A percentile compares a stretch with the other conserved stretches of the same genome.
phyloP scores from a whole-genome alignment of 2,888 invertebrate species.

The Drosophila affinis region DNA sequence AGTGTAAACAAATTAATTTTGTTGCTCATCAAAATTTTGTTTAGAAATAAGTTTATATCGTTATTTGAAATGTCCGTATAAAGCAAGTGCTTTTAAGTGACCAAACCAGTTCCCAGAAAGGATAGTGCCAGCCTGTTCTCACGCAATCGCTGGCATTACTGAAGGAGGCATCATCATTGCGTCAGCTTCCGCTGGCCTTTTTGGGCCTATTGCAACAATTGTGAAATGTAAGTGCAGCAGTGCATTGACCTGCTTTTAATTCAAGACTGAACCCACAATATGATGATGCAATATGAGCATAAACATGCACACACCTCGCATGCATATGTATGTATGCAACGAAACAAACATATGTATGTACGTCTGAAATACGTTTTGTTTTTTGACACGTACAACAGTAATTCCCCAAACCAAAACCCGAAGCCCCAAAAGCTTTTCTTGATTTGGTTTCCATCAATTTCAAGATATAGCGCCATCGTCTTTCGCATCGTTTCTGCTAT shows the following conservation, averaged over 20 bases:
- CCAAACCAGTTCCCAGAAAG: not conserved
- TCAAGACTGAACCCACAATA: not conserved
- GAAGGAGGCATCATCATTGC: conserved; percentile 13
- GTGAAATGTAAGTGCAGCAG: conserved; percentile 38
- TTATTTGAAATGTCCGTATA: not conserved
- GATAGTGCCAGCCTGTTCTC: not conserved
- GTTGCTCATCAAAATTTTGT: not conserved
- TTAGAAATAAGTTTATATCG: not conserved
- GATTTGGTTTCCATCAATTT: conserved; percentile 18
- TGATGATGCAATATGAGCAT: conserved; percentile 27
- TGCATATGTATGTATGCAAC: not conserved
- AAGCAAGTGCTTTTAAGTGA: not conserved
- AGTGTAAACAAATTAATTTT: conserved; percentile 5
- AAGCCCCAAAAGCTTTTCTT: conserved; percentile 24
- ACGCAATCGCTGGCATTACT: not conserved
- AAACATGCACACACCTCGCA: not conserved
- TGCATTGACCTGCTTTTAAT: conserved; percentile 22
- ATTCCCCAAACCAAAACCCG: conserved; percentile 5
- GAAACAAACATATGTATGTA: conserved; percentile 3
- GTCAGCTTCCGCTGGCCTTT: conserved; percentile 24
- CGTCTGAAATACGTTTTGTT: not conserved
- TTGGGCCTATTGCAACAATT: conserved; percentile 24
- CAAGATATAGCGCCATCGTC: conserved; percentile 14
- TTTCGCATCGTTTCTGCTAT: conserved; percentile 10
- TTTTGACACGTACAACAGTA: conserved; percentile 20